phyloP scores from a whole-genome alignment of 2,113 vertebrate genomes.

The Zosterops japonicus region DNA sequence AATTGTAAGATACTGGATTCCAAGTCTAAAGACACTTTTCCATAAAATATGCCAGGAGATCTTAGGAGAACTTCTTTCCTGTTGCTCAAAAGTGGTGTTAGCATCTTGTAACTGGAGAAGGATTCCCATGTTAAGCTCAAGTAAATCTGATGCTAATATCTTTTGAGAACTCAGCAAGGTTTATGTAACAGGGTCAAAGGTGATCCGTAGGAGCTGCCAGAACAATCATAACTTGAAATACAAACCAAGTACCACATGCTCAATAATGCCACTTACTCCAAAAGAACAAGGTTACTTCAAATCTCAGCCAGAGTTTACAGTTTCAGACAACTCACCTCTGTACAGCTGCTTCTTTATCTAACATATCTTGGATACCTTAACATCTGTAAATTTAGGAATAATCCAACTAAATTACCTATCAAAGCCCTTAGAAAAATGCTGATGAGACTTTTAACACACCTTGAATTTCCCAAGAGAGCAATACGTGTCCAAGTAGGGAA shows the following conservation, averaged over 20 bases:
- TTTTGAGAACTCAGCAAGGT: not conserved
- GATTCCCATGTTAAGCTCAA: not conserved
- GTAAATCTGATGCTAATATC: not conserved
- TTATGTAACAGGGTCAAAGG: not conserved
- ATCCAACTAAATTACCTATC: not conserved
- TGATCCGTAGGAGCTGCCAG: not conserved
- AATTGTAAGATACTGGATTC: not conserved
- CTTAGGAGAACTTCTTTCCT: not conserved
- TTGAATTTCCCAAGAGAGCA: not conserved
- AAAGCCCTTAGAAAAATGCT: not conserved
- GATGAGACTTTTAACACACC: not conserved
- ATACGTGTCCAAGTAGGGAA: accelerated
- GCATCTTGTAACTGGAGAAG: not conserved
- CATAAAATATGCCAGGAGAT: not conserved
- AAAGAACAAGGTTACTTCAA: not conserved
- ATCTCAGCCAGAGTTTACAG: not conserved
- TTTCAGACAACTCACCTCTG: not conserved
- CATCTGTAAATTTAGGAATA: not conserved
- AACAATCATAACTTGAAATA: not conserved
- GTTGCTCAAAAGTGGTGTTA: not conserved
- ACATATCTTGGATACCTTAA: not conserved
- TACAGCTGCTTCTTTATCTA: not conserved
- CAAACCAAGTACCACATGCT: not conserved
- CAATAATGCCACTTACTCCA: not conserved
- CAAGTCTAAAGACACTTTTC: not conserved